Conservation (phyloP, 2,888 invertebrate genomes). For the Synergus laeviventris region DNA sequence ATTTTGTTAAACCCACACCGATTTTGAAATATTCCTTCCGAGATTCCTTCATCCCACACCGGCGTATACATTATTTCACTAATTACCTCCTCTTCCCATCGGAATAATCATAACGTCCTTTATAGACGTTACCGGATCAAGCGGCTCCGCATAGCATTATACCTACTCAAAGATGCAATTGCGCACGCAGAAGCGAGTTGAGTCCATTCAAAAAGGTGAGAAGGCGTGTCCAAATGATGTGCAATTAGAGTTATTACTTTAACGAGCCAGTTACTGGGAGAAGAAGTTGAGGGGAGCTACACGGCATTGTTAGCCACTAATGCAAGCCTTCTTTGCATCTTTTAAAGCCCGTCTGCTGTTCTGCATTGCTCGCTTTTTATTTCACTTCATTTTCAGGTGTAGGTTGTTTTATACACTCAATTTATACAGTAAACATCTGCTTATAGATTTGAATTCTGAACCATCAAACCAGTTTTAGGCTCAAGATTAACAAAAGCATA, state of each 20-base stretch:
- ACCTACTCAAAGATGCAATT: conserved; percentile 24
- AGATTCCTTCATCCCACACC: background rate
- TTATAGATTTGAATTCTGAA: background rate
- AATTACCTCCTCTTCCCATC: background rate
- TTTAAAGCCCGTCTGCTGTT: conserved; percentile 55
- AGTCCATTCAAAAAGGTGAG: conserved; percentile 64
- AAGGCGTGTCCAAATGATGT: conserved; percentile 64
- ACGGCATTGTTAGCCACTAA: conserved; percentile 66
- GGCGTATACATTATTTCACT: background rate
- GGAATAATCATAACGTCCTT: background rate
- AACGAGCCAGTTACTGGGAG: conserved; percentile 66
- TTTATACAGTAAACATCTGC: background rate
- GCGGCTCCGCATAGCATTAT: conserved; percentile 36
- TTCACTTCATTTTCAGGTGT: background rate
- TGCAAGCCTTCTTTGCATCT: conserved; percentile 67
- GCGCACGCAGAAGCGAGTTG: conserved; percentile 15
- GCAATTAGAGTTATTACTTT: conserved; percentile 71
- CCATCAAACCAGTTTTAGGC: background rate
- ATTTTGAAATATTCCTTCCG: background rate
- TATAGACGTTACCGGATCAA: conserved; percentile 2
- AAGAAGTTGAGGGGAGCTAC: conserved; percentile 50
- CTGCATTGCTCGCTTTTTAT: background rate
- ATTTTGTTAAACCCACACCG: too few relatives aligned
- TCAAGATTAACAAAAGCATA: too few relatives aligned
- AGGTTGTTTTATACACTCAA: background rate